Evolutionary conservation across 2,113 vertebrate genomes (phyloP), one percentile per base, ranked within the genome.

Genomic region (Pterocles burchelli): DNA sequence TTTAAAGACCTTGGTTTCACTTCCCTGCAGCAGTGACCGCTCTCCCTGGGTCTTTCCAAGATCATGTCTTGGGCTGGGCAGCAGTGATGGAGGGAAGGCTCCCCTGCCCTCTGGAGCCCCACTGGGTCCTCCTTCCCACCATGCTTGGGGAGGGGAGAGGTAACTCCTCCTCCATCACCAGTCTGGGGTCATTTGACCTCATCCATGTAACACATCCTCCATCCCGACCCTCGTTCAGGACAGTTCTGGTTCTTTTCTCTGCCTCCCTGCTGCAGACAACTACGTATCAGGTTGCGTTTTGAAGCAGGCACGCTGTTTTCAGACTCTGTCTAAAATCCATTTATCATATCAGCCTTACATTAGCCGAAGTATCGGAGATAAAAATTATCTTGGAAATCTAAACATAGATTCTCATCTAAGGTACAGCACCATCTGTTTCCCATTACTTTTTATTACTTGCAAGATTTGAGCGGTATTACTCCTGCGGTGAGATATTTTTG

Each of bases 361-460:
- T 94, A 94, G 83, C 80, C 74, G 36, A 84, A 85, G 77, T 70
- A 96, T 92, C 25, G 1, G 80, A 96, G 95, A 96, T 96, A 96
- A 95, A 75, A 78, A 67, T 92, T 94, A 96, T 95, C 93, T 95
- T 85, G 83, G 93, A 87, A 92, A 94, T 93, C 96, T 96, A 88
- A 93, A 90, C 75, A 65, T 11, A 93, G 96, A 95, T 97, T 66
- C 94, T 94, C 96, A 97, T 97, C 95, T 91, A 97, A 97, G 91
- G 90, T 95, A 92, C 76, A 45, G 88, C 91, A 57, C 76, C 96
- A 96, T 97, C 95, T 98, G 97, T 83, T 98, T 98, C 95, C 81
- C 66, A 93, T 98, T 97, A 96, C 38, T 51, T 74, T 96, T 97
- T 97, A 97, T 93, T 67, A 58, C 94, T 97, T 11, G 26, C 71